Conservation (phyloP, 2,888 invertebrate species). For the Agrochola circellaris region DNA sequence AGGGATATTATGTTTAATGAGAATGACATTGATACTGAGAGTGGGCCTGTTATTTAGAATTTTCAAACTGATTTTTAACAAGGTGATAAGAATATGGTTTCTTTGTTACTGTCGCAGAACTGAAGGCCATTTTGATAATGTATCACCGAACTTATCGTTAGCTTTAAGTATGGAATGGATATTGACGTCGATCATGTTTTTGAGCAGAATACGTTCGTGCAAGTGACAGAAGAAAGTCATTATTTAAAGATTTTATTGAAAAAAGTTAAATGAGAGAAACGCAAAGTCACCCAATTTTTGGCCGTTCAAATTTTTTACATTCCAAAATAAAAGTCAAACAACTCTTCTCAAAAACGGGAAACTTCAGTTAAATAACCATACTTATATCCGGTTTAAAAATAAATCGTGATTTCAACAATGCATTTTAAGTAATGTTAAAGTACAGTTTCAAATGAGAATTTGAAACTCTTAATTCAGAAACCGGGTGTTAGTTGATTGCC, state of each 20-base stretch:
- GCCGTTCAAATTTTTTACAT: conserved; percentile 5
- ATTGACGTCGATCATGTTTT: conserved; percentile 9
- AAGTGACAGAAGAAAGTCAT: conserved; percentile 36
- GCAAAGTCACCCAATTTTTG: neutral
- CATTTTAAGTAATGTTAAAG: no score
- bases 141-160: neutral
- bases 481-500: no score
- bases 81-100: conserved; percentile 3
- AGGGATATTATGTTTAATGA: conserved; percentile 41
- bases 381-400: no score
- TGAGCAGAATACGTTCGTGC: conserved; percentile 9
- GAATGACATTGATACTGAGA: conserved; percentile 51
- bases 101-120: conserved; percentile 13
- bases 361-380: no score
- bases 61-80: conserved; percentile 33
- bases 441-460: no score
- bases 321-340: neutral
- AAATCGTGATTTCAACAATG: no score
- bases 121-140: conserved; percentile 10
- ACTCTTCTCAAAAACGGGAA: neutral
- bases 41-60: conserved; percentile 11
- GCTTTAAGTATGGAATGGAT: neutral
- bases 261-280: neutral
- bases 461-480: no score
- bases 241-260: conserved; percentile 39